phyloP scores from a whole-genome alignment of 2,113 vertebrate genomes.

The Microcebus ravelobensis region DNA sequence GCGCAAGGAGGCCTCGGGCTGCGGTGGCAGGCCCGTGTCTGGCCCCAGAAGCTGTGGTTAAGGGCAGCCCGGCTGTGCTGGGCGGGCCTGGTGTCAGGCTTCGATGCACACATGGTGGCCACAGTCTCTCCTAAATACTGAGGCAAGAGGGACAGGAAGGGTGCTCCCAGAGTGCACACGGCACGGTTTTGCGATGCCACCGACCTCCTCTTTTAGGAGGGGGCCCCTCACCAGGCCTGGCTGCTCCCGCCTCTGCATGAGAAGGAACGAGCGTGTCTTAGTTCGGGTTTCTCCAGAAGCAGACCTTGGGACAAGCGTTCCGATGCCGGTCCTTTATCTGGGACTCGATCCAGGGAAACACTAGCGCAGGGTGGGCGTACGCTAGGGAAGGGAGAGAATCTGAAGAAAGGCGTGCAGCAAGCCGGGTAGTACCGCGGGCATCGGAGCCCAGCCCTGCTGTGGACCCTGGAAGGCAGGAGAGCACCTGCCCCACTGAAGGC shows the following conservation, averaged over 20 bases:
- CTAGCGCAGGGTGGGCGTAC: not conserved
- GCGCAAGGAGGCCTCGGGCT: not conserved
- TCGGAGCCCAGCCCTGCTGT: not conserved
- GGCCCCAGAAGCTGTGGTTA: not conserved
- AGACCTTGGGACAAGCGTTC: not conserved
- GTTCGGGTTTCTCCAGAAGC: not conserved
- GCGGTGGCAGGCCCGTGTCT: not conserved
- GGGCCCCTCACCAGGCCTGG: accelerated
- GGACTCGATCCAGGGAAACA: not conserved
- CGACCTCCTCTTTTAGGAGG: not conserved
- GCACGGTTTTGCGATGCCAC: not conserved
- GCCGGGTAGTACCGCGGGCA: accelerated
- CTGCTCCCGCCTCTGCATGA: not conserved
- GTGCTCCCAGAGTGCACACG: not conserved
- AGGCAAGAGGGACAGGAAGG: not conserved
- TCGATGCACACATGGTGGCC: not conserved
- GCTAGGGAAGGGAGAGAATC: not conserved
- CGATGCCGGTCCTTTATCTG: no score
- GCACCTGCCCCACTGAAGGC: no score
- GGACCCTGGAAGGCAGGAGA: not conserved
- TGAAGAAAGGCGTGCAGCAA: accelerated
- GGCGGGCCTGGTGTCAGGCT: not conserved
- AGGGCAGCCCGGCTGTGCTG: not conserved
- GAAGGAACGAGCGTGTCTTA: not conserved
- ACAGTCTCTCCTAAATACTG: not conserved